Percentiles rank a stretch among this genome's conserved stretches.
Evolutionary conservation across 2,888 invertebrate species (phyloP).

Genomic region (Cantharis rufa): DNA sequence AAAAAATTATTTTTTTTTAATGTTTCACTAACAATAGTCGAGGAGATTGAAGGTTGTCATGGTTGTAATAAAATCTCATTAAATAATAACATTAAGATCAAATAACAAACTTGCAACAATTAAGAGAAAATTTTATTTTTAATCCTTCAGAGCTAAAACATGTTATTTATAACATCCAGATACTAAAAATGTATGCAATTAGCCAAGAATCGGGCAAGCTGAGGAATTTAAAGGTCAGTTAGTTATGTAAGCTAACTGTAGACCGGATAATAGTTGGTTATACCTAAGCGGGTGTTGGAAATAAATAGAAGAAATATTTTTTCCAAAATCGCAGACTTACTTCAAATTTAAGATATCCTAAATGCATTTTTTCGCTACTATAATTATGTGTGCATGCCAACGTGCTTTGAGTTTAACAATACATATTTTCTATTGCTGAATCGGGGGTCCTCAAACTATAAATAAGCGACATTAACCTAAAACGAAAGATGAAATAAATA

Average conservation of each 20-base stretch:
- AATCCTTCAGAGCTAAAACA: conserved; percentile 22
- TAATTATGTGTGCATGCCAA: not conserved
- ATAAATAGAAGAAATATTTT: not conserved
- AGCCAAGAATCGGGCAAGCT: conserved; percentile 13
- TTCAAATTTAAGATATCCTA: not conserved
- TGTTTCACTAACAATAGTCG: not conserved
- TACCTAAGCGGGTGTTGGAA: not conserved
- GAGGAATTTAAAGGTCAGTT: conserved; percentile 12
- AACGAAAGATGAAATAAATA: no score
- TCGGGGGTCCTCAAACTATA: not conserved
- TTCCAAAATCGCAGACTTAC: not conserved
- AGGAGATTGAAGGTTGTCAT: not conserved
- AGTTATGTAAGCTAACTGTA: conserved; percentile 15
- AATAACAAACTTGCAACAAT: conserved; percentile 7
- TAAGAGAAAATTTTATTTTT: conserved; percentile 23
- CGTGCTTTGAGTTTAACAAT: not conserved
- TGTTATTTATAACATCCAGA: conserved; percentile 14
- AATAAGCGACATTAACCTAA: no score
- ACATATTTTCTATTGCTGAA: not conserved
- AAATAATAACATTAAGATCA: not conserved
- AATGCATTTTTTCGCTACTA: not conserved
- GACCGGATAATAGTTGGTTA: not conserved
- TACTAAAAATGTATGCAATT: conserved; percentile 13
- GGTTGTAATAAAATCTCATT: not conserved
- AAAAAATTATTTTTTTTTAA: no score